phyloP scores from a whole-genome alignment of 2,888 invertebrate genomes.

The Charanyca ferruginea region DNA sequence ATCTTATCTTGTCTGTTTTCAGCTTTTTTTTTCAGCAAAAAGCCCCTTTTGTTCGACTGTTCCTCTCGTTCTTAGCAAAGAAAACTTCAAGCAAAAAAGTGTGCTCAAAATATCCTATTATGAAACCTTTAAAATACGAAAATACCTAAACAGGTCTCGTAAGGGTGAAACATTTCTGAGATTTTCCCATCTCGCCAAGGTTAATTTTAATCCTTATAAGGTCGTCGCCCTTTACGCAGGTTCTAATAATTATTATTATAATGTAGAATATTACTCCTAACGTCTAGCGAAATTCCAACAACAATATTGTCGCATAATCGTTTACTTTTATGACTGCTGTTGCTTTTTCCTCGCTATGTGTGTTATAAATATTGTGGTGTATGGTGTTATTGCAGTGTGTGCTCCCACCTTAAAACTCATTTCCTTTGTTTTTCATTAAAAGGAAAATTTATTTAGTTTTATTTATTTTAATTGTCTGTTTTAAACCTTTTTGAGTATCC shows the following conservation, averaged over 20 bases:
- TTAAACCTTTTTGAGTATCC: not conserved
- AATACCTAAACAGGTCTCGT: not conserved
- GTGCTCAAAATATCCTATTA: not conserved
- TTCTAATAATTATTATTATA: conserved; percentile 49
- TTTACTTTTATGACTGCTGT: conserved; percentile 50
- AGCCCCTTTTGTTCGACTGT: too few relatives aligned
- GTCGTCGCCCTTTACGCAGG: conserved; percentile 8
- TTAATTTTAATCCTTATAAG: conserved; percentile 17
- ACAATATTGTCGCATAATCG: conserved; percentile 51
- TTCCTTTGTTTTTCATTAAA: conserved; percentile 13
- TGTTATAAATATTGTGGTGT: conserved; percentile 12
- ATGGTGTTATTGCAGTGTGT: not conserved
- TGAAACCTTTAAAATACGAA: not conserved
- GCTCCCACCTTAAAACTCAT: not conserved
- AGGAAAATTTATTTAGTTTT: not conserved
- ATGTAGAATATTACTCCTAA: conserved; percentile 43
- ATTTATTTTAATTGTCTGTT: too few relatives aligned
- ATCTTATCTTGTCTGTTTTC: too few relatives aligned
- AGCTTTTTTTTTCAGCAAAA: too few relatives aligned
- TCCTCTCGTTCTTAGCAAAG: too few relatives aligned
- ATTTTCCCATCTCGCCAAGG: conserved; percentile 6
- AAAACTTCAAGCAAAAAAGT: not conserved
- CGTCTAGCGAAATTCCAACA: conserved; percentile 48
- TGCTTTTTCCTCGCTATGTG: conserved; percentile 34
- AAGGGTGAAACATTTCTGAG: not conserved